Evolutionary conservation across 2,888 invertebrate genomes (phyloP).

Genomic region (Conistra vaccinii): DNA sequence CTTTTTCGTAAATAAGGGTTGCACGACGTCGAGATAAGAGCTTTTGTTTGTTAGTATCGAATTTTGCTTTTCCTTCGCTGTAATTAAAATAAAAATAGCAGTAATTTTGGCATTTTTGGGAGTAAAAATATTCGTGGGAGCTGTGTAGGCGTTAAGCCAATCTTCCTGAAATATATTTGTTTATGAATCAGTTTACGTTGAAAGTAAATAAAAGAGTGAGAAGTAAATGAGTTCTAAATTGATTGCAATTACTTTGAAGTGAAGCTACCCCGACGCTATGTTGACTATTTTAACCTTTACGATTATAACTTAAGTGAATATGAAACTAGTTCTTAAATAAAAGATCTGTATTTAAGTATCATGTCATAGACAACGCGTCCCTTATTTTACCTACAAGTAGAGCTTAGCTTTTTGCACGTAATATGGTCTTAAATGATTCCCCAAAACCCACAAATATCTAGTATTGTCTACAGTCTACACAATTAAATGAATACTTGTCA

Average conservation of each 20-base stretch:
- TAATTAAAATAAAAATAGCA: slow-evolving; percentile 50
- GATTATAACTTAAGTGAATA: background rate
- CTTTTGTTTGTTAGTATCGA: slow-evolving; percentile 60
- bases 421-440: slow-evolving; percentile 1
- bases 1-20: slow-evolving; percentile 77
- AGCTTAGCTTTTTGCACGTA: background rate
- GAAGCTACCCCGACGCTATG: background rate
- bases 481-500: too few species aligned
- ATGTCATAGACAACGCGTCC: background rate
- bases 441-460: slow-evolving; percentile 5
- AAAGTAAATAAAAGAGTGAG: background rate
- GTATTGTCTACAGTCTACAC: too few species aligned
- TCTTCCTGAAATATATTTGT: background rate
- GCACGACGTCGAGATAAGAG: slow-evolving; percentile 68
- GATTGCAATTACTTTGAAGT: background rate
- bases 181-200: background rate
- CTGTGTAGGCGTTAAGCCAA: background rate
- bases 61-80: slow-evolving; percentile 47
- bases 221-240: slow-evolving; percentile 2
- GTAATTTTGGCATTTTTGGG: slow-evolving; percentile 21
- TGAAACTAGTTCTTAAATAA: background rate
- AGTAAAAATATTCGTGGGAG: background rate
- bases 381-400: background rate
- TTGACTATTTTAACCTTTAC: background rate
- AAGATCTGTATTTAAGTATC: background rate